Evolutionary conservation across 1,140 invertebrate genomes (phyloP).

Genomic region (Polyergus mexicanus): DNA sequence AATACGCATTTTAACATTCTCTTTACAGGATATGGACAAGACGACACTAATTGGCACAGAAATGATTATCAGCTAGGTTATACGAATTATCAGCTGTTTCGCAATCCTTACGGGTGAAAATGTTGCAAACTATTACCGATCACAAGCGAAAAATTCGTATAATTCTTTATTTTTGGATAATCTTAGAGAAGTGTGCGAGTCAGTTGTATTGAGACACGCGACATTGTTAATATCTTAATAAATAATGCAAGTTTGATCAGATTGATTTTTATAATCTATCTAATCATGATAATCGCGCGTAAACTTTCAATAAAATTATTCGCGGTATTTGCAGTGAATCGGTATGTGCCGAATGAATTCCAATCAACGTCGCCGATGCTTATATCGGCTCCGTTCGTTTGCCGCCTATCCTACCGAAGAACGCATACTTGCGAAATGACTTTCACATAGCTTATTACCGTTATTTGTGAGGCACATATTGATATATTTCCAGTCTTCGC

Average conservation of each 20-base stretch:
- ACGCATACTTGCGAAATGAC: conserved; percentile 31
- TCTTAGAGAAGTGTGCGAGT: not conserved
- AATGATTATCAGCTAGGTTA: conserved; percentile 78
- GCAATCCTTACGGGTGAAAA: conserved; percentile 70
- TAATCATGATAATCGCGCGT: conserved; percentile 39
- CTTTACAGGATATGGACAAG: conserved; percentile 81
- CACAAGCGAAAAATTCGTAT: not conserved
- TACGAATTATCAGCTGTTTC: conserved; percentile 71
- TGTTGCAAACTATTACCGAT: not conserved
- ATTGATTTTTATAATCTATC: not conserved
- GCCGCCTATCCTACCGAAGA: not conserved
- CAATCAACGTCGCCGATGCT: conserved; percentile 3
- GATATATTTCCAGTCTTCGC: conserved; percentile 38
- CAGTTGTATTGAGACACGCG: not conserved
- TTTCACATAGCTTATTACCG: conserved; percentile 59
- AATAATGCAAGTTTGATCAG: not conserved
- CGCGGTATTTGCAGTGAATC: not conserved
- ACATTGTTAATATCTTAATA: not conserved
- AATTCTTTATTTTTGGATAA: conserved; percentile 8
- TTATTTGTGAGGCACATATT: conserved; percentile 20
- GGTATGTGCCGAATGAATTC: not conserved
- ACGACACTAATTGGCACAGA: conserved; percentile 83
- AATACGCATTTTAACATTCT: not conserved
- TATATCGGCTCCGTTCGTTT: conserved; percentile 11
- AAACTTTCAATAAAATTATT: conserved; percentile 17